Evolutionary conservation across 2,113 vertebrate species (phyloP), one percentile per base, ranked within the genome.

Genomic region (Alethe diademata): DNA sequence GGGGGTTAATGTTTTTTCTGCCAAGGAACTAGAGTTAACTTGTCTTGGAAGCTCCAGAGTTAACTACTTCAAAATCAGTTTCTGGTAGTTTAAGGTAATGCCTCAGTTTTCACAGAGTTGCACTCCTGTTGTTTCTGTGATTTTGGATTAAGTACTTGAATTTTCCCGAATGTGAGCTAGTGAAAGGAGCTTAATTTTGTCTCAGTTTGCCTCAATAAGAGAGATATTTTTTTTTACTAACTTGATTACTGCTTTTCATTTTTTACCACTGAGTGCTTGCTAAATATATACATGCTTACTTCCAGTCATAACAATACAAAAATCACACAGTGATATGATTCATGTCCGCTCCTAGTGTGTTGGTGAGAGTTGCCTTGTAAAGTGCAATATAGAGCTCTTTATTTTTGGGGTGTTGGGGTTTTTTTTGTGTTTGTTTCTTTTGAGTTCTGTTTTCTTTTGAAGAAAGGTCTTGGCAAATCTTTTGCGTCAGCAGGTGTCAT

Each of bases 271-370:
- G 78, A 69, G 48, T 78, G 51, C 40, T 78, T 95, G 60, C 90
- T 93, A 81, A 92, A 86, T 92, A 92, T 78, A 78, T 88, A 51
- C 19, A 18, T 86, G 45, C 40, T 94, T 92, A 60, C 67, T 94
- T 88, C 62, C 54, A 95, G 62, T 92, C 73, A 85, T 85, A 96
- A 92, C 84, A 95, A 80, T 93, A 57, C 75, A 47, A 65, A 81
- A 79, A 92, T 86, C 38, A 47, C 35, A 24, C 36, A 51, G 71
- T 53, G 83, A 47, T 81, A 24, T 90, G 93, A 90, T 90, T 88
- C 86, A 89, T 33, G 60, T 85, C 73, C 0, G 19, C 35, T 93
- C 18, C 38, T 90, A 2, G 57, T 87, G 20, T 25, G 50, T 53
- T 79, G 45, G 29, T 62, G 48, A 89, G 56, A 53, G 5, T 19